Evolutionary conservation across 2,113 vertebrate species (phyloP).

Genomic region (Marcusenius ussheri): DNA sequence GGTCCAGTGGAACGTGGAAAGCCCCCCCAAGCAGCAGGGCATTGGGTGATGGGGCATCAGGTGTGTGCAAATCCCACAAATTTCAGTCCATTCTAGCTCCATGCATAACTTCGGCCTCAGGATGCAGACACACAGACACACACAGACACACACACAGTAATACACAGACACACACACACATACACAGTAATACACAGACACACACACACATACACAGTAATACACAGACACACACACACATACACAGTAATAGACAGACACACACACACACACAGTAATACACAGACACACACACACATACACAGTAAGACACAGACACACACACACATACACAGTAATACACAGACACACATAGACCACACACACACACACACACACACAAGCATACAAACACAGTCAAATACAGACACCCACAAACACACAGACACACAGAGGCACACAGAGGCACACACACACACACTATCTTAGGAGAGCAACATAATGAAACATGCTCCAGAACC

Average conservation of each 20-base stretch:
- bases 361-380: not conserved
- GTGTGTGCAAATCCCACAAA: slow-evolving; percentile 46
- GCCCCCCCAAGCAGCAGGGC: slow-evolving; percentile 29
- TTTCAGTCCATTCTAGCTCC: slow-evolving; percentile 38
- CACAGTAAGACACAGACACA: not conserved
- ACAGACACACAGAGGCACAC: not conserved
- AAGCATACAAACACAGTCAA: not conserved
- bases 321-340: not conserved
- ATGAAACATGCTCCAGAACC: not conserved
- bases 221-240: not conserved
- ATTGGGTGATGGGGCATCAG: slow-evolving; percentile 46
- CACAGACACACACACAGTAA: not conserved
- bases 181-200: too few species aligned
- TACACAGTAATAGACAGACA: too few species aligned
- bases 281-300: not conserved
- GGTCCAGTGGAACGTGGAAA: slow-evolving; percentile 37
- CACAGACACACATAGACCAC: too few species aligned
- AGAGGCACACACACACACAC: not conserved
- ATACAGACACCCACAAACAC: not conserved
- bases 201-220: too few species aligned
- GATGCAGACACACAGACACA: slow-evolving; percentile 15
- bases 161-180: too few species aligned
- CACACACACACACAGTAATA: not conserved
- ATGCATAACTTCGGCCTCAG: slow-evolving; percentile 30
- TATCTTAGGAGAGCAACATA: not conserved